Evolutionary conservation across 2,888 invertebrate genomes (phyloP), one percentile per base, ranked within the genome.

Genomic region (Rutpela maculata): DNA sequence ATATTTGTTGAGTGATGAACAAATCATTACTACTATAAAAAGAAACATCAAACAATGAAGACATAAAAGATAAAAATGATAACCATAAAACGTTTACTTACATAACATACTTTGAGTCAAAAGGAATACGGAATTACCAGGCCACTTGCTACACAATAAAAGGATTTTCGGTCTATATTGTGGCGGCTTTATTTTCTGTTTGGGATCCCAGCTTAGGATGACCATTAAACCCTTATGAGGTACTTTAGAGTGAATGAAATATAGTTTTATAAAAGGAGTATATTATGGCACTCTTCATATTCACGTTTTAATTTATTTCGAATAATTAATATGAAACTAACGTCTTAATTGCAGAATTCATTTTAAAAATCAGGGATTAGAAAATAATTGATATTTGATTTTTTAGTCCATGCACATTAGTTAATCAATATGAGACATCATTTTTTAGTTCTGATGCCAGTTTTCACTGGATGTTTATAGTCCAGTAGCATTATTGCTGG

Each of bases 81-180:
- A 83, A 81, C 81, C 83, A 80, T 85, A 84, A 85, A 85, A 85
- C 81, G 83, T 84, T 84, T 85, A 82, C 84, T 84, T 82, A 81
- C 80, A 84, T 82, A 82, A 83, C 78, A 60, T 62, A 72, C 85
- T 86, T 86, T 85, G 84, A 81, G 75, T 85, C 85, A 85, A 85
- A 85, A 83, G 86, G 85, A 86, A 85, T 85, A 81, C 81, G 76
- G 76, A 85, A 86, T 85, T 82, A 82, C 79, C 78, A 81, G 83
- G 81, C 80, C 82, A 83, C 83, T 81, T 79, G 80, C 76, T 81
- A 43, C 70, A 77, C 76, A 77, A 84, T 83, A 84, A 84, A 84
- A 80, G 79, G 81, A 83, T 84, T 84, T 84, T 83, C 80, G 81
- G 75, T 65, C 77, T 75, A 71, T 65, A 62, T 73, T 77, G 66